These are phyloP conservation scores for Lepeophtheirus nordmannii DNA, from an alignment of 2,888 invertebrate genomes.

Conservation along the genomic window DNA sequence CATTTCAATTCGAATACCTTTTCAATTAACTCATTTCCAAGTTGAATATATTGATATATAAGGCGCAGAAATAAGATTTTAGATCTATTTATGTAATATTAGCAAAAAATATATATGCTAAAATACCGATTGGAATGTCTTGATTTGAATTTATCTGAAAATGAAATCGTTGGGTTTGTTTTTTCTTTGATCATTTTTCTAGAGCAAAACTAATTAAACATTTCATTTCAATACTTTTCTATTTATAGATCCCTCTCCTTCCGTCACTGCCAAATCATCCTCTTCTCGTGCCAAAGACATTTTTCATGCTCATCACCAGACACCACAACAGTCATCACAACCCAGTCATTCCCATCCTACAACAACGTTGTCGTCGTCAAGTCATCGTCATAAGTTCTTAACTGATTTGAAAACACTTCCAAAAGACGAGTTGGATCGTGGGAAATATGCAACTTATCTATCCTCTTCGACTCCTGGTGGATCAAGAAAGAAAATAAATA, in stretches of 20 bases:
- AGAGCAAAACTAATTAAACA: background rate
- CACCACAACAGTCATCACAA: background rate
- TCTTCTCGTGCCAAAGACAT: conserved; percentile 8
- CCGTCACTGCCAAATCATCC: conserved; percentile 1
- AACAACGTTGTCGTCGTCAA: background rate
- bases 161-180: too few relatives aligned
- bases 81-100: too few relatives aligned
- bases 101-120: too few relatives aligned
- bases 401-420: background rate
- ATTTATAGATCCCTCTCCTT: background rate
- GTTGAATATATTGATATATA: too few relatives aligned
- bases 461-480: background rate
- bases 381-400: background rate
- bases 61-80: too few relatives aligned
- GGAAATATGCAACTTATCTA: background rate
- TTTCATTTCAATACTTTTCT: too few relatives aligned
- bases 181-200: too few relatives aligned
- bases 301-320: background rate
- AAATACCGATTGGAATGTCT: too few relatives aligned
- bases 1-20: too few relatives aligned
- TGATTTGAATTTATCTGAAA: too few relatives aligned
- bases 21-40: too few relatives aligned
- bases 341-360: background rate
- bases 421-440: background rate
- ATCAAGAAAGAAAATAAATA: background rate